phyloP scores from a whole-genome alignment of 1,140 invertebrate genomes.

The Cyphomyrmex costatus region DNA sequence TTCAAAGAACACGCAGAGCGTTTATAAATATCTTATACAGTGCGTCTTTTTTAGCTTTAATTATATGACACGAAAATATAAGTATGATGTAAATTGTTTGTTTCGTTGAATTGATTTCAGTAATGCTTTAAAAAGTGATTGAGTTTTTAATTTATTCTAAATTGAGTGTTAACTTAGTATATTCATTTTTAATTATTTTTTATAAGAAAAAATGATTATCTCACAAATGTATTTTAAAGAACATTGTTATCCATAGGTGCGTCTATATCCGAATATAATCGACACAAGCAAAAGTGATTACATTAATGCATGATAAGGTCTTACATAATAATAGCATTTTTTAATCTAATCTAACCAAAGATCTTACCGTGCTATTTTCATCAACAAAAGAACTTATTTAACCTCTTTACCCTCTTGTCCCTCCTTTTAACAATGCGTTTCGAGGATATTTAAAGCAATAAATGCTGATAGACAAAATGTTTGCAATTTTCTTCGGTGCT shows the following conservation, averaged over 20 bases:
- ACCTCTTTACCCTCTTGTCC: background rate
- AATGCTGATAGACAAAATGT: conserved; percentile 36
- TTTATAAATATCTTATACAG: background rate
- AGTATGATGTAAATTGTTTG: background rate
- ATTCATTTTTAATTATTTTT: background rate
- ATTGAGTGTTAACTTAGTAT: background rate
- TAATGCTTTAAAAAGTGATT: background rate
- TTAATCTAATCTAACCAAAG: conserved; percentile 35
- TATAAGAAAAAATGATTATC: background rate
- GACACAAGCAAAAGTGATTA: background rate
- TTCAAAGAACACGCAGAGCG: background rate
- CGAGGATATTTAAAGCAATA: conserved; percentile 11
- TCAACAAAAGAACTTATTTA: background rate
- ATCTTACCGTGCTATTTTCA: conserved; percentile 23
- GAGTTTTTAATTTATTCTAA: too few species aligned
- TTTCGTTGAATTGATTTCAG: background rate
- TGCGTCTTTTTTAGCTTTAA: background rate
- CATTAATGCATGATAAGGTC: conserved; percentile 5
- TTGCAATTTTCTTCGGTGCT: conserved; percentile 24
- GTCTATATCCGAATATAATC: background rate
- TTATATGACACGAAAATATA: background rate
- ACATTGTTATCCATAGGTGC: background rate
- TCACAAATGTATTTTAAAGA: background rate
- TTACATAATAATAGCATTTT: conserved; percentile 26
- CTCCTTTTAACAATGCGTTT: background rate